These are phyloP conservation scores for Drosophila mayri DNA, from an alignment of 1,140 invertebrate genomes.

Conservation along the genomic window DNA sequence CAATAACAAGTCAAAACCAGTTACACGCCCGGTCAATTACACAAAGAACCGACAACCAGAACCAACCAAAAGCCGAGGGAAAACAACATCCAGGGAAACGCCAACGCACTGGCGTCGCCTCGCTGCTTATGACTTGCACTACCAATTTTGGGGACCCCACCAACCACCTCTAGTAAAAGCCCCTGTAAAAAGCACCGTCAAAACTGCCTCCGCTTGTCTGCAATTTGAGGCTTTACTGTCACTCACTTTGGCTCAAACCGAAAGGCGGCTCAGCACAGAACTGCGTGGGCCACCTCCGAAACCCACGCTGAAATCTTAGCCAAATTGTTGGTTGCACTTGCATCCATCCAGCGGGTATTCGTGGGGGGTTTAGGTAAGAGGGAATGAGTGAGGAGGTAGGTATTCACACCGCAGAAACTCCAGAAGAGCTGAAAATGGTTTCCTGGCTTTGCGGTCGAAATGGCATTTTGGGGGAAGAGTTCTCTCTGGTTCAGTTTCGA, in stretches of 20 bases:
- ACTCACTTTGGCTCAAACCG: constrained; percentile 47
- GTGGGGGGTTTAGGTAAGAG: constrained; percentile 1
- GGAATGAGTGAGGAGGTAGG: constrained; percentile 7
- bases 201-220: constrained; percentile 57
- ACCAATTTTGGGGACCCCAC: constrained; percentile 15
- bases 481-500: constrained; percentile 8
- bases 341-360: constrained; percentile 13
- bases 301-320: constrained; percentile 71
- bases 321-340: constrained; percentile 74
- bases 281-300: constrained; percentile 54
- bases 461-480: constrained; percentile 37
- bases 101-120: constrained; percentile 30
- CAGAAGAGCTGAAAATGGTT: constrained; percentile 37
- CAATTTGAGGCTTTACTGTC: constrained; percentile 79
- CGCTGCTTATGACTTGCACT: constrained; percentile 45
- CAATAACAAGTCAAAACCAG: constrained; percentile 71
- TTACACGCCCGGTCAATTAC: constrained; percentile 51
- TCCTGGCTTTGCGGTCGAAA: constrained; percentile 59
- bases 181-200: constrained; percentile 23
- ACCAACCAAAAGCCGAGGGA: constrained; percentile 18
- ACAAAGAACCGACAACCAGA: constrained; percentile 34
- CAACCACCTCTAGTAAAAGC: constrained; percentile 4
- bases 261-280: constrained; percentile 20
- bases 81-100: constrained; percentile 32
- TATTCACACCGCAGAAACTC: constrained; percentile 42